A percentile compares a stretch with the other conserved stretches of the same genome.
Conservation (phyloP, 2,888 invertebrate genomes). For the Scaptomyza parva region DNA sequence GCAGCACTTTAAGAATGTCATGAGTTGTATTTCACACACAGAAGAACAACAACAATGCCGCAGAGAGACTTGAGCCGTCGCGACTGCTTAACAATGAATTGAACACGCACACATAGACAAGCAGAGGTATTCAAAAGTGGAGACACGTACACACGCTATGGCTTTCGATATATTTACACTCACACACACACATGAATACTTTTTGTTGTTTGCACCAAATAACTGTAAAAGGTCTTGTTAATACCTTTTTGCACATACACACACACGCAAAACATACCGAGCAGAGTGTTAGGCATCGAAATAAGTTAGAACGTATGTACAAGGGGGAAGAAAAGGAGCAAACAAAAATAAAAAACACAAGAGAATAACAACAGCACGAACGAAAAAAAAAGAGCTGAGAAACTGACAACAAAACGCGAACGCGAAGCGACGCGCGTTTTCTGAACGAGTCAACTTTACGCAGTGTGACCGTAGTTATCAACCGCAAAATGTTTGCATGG, state of each 20-base stretch:
- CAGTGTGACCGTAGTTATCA: constrained; percentile 53
- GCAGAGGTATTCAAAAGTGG: constrained; percentile 31
- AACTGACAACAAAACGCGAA: constrained; percentile 67
- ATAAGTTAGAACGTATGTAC: constrained; percentile 23
- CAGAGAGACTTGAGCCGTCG: constrained; percentile 39
- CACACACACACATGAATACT: constrained; percentile 7
- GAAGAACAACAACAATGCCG: constrained; percentile 35
- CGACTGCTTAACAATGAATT: constrained; percentile 63
- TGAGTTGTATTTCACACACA: constrained; percentile 53
- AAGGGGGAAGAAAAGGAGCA: not conserved
- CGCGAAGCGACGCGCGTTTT: constrained; percentile 77
- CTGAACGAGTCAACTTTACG: constrained; percentile 45
- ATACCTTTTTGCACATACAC: constrained; percentile 39
- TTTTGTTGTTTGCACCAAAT: constrained; percentile 71
- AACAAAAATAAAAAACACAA: constrained; percentile 27
- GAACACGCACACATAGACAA: constrained; percentile 30
- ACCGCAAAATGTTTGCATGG: constrained; percentile 40
- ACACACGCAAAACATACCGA: constrained; percentile 30
- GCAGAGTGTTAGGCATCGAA: constrained; percentile 30
- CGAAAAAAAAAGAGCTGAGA: constrained; percentile 25
- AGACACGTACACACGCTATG: constrained; percentile 59
- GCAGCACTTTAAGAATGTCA: constrained; percentile 51
- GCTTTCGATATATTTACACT: constrained; percentile 35
- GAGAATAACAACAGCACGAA: constrained; percentile 46
- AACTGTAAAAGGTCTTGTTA: constrained; percentile 61